Evolutionary conservation across 2,888 invertebrate species (phyloP), one percentile per base, ranked within the genome.

Genomic region (Polymixis lichenea): DNA sequence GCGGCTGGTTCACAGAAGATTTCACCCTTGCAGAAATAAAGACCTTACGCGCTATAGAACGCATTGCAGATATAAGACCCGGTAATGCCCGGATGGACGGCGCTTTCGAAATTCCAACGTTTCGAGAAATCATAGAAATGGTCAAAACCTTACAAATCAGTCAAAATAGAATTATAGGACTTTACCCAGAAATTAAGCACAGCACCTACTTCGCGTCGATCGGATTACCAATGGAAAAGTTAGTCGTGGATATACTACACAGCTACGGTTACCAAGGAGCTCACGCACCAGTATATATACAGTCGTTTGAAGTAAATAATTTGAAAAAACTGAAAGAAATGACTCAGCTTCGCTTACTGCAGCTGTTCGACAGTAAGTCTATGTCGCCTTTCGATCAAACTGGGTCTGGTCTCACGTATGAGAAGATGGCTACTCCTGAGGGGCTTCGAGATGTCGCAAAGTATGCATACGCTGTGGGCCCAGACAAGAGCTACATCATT

Each of bases 1-100:
- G 75, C 32, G 95, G 95, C 49, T 96, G 96, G 96, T 96, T 96
- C 84, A 91, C 94, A 0, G 96, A 96, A 90, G 96, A 96, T 76
- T 96, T 96, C 72, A 95, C 95, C 13, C 90, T 96, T 2, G 90
- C 91, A 8, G 96, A 96, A 90, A 79, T 96, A 22, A 96, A 96
- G 89, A 93, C 93, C 0, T 88, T 96, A 22, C 92, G 93, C 25
- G 92, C 93, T 2, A 79, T 91, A 22, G 96, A 96, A 88, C 92
- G 94, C 19, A 93, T 95, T 53, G 92, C 95, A 2, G 78, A 89
- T 0, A 89, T 93, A 19, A 91, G 96, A 86, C 95, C 95, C 1
- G 95, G 95, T 13, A 96, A 96, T 70, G 91, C 94, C 13, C 90
- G 95, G 46, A 90, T 96, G 91, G 88, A 96, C 72, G 91, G 92